Percentiles rank a stretch among this genome's conserved stretches.
phyloP scores from a whole-genome alignment of 2,888 invertebrate genomes.

The Apeira syringaria region DNA sequence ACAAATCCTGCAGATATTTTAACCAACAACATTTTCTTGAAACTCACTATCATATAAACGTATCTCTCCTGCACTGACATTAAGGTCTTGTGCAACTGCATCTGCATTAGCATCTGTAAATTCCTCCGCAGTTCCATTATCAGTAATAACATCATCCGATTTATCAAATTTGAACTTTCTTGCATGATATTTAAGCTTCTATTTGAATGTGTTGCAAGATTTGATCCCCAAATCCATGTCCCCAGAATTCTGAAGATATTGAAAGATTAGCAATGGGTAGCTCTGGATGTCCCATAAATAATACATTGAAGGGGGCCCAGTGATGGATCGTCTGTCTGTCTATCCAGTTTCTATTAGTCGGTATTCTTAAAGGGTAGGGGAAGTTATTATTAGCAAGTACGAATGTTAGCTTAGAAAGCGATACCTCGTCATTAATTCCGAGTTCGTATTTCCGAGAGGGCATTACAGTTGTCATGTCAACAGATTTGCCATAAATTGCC shows the following conservation, averaged over 20 bases:
- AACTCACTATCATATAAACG: slow-evolving; percentile 30
- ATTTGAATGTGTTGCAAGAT: slow-evolving; percentile 19
- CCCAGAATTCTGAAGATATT: slow-evolving; percentile 80
- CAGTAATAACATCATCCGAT: slow-evolving; percentile 32
- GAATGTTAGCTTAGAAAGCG: slow-evolving; percentile 75
- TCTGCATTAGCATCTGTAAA: slow-evolving; percentile 43
- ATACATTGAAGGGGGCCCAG: slow-evolving; percentile 76
- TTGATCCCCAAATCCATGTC: slow-evolving; percentile 56
- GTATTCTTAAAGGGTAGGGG: slow-evolving; percentile 81
- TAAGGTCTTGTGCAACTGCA: slow-evolving; percentile 40
- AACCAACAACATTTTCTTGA: slow-evolving; percentile 43
- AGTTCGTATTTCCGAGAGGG: slow-evolving; percentile 43
- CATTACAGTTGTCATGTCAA: slow-evolving; percentile 57
- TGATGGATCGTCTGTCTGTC: slow-evolving; percentile 81
- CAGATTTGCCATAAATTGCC: slow-evolving; percentile 50
- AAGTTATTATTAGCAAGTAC: slow-evolving; percentile 67
- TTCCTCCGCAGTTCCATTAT: slow-evolving; percentile 50
- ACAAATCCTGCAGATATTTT: slow-evolving; percentile 80
- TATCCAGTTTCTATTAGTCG: slow-evolving; percentile 81
- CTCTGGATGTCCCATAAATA: slow-evolving; percentile 79
- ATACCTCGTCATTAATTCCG: slow-evolving; percentile 66
- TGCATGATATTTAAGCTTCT: slow-evolving; percentile 37
- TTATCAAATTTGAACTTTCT: slow-evolving; percentile 47
- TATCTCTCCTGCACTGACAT: slow-evolving; percentile 35
- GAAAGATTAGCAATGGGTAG: slow-evolving; percentile 80